phyloP scores from a whole-genome alignment of 2,888 invertebrate genomes.

The Cynaeus angustus region DNA sequence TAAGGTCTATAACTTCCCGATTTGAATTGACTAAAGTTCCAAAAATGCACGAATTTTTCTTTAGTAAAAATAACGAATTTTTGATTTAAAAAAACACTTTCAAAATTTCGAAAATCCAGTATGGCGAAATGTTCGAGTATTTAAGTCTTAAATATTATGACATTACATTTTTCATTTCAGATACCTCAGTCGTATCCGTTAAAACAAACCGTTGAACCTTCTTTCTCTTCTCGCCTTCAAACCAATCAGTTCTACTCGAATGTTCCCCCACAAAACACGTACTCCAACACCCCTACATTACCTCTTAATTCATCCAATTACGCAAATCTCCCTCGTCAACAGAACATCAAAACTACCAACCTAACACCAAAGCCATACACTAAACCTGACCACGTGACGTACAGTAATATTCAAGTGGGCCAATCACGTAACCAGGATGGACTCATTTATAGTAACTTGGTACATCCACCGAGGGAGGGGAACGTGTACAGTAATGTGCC shows the following conservation, averaged over 20 bases:
- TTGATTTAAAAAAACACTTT: no score
- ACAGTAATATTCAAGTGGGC: constrained; percentile 67
- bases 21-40: no score
- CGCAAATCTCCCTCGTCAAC: constrained; percentile 58
- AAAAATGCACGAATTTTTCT: no score
- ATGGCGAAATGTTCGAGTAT: no score
- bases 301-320: constrained; percentile 59
- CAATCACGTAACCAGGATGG: constrained; percentile 71
- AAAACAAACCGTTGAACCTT: constrained; percentile 81
- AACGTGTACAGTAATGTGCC: constrained; percentile 76
- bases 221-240: constrained; percentile 82
- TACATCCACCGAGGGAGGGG: constrained; percentile 70
- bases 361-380: constrained; percentile 60
- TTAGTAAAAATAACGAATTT: no score
- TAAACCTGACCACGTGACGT: constrained; percentile 66
- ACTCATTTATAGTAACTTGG: constrained; percentile 74
- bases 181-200: constrained; percentile 86
- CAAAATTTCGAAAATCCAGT: no score
- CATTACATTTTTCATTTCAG: no score
- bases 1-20: no score
- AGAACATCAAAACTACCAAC: constrained; percentile 47
- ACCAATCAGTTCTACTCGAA: constrained; percentile 71
- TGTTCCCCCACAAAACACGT: constrained; percentile 66
- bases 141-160: no score
- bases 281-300: constrained; percentile 63